phyloP scores from a whole-genome alignment of 2,797 vertebrate species.

The Protosalanx chinensis region DNA sequence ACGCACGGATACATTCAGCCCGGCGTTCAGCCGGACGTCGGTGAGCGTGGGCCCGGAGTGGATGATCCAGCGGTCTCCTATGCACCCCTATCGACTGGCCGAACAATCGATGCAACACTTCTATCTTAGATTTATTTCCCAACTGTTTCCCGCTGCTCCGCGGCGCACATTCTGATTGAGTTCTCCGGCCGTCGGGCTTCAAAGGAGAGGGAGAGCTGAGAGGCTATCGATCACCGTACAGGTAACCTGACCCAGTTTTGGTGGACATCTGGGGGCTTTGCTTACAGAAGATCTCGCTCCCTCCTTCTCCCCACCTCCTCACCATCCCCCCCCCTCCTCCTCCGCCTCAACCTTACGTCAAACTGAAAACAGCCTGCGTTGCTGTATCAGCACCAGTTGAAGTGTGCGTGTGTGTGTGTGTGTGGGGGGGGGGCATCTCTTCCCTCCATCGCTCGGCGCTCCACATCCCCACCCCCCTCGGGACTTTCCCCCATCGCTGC shows the following conservation, averaged over 20 bases:
- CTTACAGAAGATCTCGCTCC: constrained; percentile 33
- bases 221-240: constrained; percentile 59
- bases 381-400: constrained; percentile 43
- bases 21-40: background rate
- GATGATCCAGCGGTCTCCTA: constrained; percentile 33
- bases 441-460: background rate
- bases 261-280: constrained; percentile 37
- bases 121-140: constrained; percentile 67
- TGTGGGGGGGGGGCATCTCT: constrained; percentile 30
- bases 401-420: no score
- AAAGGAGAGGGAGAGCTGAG: constrained; percentile 54
- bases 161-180: constrained; percentile 59
- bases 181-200: constrained; percentile 58
- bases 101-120: constrained; percentile 62
- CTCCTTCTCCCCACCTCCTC: background rate
- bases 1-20: constrained; percentile 50
- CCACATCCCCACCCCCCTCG: background rate
- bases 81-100: constrained; percentile 53
- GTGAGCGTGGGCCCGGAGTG: background rate
- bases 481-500: no score
- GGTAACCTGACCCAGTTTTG: constrained; percentile 65
- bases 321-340: background rate
- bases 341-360: constrained; percentile 41
- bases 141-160: constrained; percentile 43
- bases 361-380: constrained; percentile 32